Evolutionary conservation across 1,140 invertebrate genomes (phyloP).

Genomic region (Ceratina australensis): DNA sequence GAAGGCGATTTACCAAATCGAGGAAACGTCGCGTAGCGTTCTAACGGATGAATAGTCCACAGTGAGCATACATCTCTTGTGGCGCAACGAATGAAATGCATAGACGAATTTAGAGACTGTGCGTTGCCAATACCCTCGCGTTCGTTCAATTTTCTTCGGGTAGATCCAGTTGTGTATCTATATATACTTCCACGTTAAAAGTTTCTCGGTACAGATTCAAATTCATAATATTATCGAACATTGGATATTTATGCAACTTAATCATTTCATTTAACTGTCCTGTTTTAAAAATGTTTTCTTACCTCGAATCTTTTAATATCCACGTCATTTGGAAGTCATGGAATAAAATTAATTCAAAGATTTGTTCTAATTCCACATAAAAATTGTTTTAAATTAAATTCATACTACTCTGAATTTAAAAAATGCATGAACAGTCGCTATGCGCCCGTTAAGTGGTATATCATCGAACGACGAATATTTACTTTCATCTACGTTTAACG

Average conservation of each 20-base stretch:
- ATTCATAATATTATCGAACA: too few relatives aligned
- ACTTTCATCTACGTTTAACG: neutral
- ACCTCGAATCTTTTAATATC: too few relatives aligned
- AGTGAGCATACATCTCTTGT: neutral
- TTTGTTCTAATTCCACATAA: too few relatives aligned
- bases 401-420: too few relatives aligned
- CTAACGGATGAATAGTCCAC: neutral
- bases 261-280: too few relatives aligned
- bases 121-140: slow-evolving; percentile 14
- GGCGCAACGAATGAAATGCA: slow-evolving; percentile 3
- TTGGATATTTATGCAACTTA: too few relatives aligned
- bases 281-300: too few relatives aligned
- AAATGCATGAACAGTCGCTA: too few relatives aligned
- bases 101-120: neutral
- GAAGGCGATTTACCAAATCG: slow-evolving; percentile 28
- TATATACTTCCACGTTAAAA: neutral
- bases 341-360: too few relatives aligned
- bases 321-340: too few relatives aligned
- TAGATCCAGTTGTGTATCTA: slow-evolving; percentile 5
- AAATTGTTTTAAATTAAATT: too few relatives aligned
- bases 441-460: neutral
- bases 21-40: slow-evolving; percentile 3
- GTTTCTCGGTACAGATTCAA: slow-evolving; percentile 2
- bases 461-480: neutral
- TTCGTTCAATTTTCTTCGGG: neutral